Conservation (phyloP, 1,140 invertebrate species). For the Physella acuta region DNA sequence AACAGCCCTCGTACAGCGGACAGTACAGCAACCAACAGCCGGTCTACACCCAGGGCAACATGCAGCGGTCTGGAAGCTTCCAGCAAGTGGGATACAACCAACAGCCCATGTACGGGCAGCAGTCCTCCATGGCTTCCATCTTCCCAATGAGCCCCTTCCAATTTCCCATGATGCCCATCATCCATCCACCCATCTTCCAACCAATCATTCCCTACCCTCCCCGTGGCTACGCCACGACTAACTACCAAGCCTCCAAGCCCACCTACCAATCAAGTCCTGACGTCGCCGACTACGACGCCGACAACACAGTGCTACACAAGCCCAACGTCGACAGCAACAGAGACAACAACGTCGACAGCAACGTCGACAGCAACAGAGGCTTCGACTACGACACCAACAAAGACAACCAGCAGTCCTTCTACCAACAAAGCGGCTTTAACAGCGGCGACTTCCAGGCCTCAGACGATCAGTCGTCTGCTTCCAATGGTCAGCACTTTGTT, state of each 20-base stretch:
- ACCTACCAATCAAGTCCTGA: neutral
- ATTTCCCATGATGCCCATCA: constrained; percentile 6
- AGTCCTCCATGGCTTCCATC: neutral
- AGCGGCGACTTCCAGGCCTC: neutral
- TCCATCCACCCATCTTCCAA: constrained; percentile 8
- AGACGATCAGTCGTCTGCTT: too few species aligned
- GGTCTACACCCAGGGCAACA: neutral
- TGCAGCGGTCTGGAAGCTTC: neutral
- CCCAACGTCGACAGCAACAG: neutral
- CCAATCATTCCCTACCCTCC: neutral
- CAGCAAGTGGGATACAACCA: neutral
- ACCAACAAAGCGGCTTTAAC: neutral
- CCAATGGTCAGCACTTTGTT: too few species aligned
- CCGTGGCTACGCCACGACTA: neutral
- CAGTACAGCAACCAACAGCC: neutral
- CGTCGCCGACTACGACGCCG: too few species aligned
- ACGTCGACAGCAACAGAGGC: neutral
- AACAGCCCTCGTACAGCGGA: neutral
- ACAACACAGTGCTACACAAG: too few species aligned
- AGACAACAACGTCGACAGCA: neutral
- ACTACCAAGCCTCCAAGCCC: neutral
- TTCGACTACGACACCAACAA: too few species aligned
- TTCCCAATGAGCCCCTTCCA: constrained; percentile 4
- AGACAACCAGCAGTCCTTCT: too few species aligned
- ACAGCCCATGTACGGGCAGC: neutral